Conservation (phyloP, 1,140 invertebrate species). For the Drosophila bifasciata region DNA sequence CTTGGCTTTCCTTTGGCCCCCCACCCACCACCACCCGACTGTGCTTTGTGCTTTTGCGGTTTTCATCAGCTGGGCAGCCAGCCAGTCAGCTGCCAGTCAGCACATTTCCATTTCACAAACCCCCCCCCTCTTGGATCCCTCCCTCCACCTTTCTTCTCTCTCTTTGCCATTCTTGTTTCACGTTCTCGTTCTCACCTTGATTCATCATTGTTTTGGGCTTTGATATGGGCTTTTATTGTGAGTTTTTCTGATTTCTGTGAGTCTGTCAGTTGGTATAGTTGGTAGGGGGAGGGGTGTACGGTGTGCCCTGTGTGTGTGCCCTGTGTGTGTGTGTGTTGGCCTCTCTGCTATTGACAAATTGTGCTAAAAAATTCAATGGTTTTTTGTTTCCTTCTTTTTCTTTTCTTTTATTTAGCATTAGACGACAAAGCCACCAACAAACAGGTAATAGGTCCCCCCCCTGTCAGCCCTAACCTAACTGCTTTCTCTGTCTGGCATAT, state of each 20-base stretch:
- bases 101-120: neutral
- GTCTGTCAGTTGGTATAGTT: neutral
- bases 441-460: no score
- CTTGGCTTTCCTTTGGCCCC: no score
- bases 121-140: neutral
- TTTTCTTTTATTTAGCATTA: slow-evolving; percentile 23
- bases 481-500: no score
- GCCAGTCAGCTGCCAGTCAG: slow-evolving; percentile 39
- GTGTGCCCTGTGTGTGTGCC: slow-evolving; percentile 6
- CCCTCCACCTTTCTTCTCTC: neutral
- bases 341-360: slow-evolving; percentile 63
- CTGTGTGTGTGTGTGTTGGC: slow-evolving; percentile 11
- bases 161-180: slow-evolving; percentile 7
- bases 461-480: no score
- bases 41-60: neutral
- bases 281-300: neutral
- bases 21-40: neutral
- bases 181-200: slow-evolving; percentile 36
- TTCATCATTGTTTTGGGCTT: slow-evolving; percentile 52
- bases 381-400: slow-evolving; percentile 6
- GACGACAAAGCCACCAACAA: slow-evolving; percentile 10
- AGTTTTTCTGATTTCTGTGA: slow-evolving; percentile 48
- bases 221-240: slow-evolving; percentile 44
- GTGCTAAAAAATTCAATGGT: slow-evolving; percentile 60
- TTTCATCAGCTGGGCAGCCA: slow-evolving; percentile 16